Conservation (phyloP, 2,888 invertebrate species). For the Parasteatoda lunata region DNA sequence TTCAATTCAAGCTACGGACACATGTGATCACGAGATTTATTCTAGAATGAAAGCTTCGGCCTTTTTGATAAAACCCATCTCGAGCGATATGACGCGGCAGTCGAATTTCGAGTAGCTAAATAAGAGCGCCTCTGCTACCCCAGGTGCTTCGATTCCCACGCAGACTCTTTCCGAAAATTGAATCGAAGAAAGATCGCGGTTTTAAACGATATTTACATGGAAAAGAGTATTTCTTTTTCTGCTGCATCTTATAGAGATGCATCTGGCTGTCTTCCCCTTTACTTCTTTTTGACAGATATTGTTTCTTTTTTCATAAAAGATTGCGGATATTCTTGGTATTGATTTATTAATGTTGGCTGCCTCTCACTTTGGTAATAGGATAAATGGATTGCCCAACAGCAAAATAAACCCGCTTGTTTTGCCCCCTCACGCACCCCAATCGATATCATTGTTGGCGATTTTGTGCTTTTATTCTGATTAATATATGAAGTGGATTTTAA, state of each 20-base stretch:
- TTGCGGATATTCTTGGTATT: background rate
- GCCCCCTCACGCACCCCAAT: too few relatives aligned
- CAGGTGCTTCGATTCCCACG: conserved; percentile 40
- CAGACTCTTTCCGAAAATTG: conserved; percentile 52
- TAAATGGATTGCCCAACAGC: background rate
- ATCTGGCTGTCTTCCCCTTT: background rate
- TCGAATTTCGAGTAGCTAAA: conserved; percentile 53
- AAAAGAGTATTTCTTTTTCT: conserved; percentile 28
- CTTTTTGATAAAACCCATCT: background rate
- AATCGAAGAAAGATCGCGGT: conserved; percentile 57
- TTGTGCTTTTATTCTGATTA: too few relatives aligned
- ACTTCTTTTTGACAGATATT: conserved; percentile 18
- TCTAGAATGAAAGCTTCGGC: too few relatives aligned
- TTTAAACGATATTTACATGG: conserved; percentile 66
- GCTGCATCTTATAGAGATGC: conserved; percentile 37
- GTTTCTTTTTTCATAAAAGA: conserved; percentile 8
- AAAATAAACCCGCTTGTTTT: too few relatives aligned
- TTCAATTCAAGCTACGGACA: too few relatives aligned
- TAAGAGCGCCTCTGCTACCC: conserved; percentile 26
- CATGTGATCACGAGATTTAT: too few relatives aligned
- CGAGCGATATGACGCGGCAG: conserved; percentile 53
- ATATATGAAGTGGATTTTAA: too few relatives aligned
- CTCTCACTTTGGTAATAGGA: background rate
- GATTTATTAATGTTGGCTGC: background rate
- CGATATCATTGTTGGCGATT: too few relatives aligned